These are phyloP conservation scores for Argyra leucocephala DNA, from an alignment of 2,888 invertebrate species.

Conservation along the genomic window DNA sequence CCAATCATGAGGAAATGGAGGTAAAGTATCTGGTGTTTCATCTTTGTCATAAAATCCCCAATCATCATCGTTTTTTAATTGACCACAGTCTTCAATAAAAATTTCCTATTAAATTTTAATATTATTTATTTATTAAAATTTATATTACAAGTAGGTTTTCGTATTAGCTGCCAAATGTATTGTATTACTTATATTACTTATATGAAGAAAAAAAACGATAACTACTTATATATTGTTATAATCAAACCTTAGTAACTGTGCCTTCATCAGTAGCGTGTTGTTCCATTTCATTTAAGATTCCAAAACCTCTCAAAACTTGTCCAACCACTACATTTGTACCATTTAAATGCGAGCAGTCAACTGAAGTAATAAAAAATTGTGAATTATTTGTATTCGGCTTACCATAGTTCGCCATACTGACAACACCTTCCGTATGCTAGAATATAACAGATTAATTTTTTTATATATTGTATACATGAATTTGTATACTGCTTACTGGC, in stretches of 20 bases:
- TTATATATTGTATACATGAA: no score
- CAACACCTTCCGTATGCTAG: conserved; percentile 55
- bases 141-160: conserved; percentile 9
- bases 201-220: conserved; percentile 26
- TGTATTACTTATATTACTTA: no score
- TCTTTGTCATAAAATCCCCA: conserved; percentile 63
- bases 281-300: conserved; percentile 62
- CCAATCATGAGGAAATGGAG: conserved; percentile 72
- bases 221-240: conserved; percentile 22
- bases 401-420: conserved; percentile 75
- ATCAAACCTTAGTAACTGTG: conserved; percentile 47
- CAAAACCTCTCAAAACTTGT: conserved; percentile 64
- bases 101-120: conserved; percentile 47
- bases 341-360: conserved; percentile 66
- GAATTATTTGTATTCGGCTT: conserved; percentile 77
- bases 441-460: conserved; percentile 25
- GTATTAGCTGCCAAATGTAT: no score
- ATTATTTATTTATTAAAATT: conserved; percentile 12
- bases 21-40: conserved; percentile 59
- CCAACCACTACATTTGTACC: conserved; percentile 76
- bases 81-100: conserved; percentile 64
- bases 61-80: conserved; percentile 49
- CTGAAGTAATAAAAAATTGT: conserved; percentile 85
- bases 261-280: conserved; percentile 50
- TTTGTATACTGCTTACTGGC: conserved; percentile 41